A percentile compares a stretch with the other conserved stretches of the same genome.
Conservation (phyloP, 1,140 invertebrate species). For the Eriosoma lanigerum region DNA sequence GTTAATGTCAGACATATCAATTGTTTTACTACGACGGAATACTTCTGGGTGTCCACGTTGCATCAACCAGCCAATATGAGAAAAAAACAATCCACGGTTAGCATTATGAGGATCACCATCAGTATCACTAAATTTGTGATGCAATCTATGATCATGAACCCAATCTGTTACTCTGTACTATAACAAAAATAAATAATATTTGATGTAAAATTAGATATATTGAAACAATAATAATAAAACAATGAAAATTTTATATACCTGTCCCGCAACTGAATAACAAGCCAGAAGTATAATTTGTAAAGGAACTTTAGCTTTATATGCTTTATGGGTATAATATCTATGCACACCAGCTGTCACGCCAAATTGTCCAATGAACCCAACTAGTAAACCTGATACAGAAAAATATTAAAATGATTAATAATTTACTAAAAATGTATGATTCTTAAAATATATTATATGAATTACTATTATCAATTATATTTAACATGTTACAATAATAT, state of each 20-base stretch:
- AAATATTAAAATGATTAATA: conserved; percentile 51
- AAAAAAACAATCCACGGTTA: conserved; percentile 69
- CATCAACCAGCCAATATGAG: conserved; percentile 70
- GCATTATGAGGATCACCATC: conserved; percentile 69
- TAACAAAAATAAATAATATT: conserved; percentile 50
- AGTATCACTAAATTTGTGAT: conserved; percentile 69
- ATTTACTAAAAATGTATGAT: too few species aligned
- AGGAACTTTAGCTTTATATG: conserved; percentile 77
- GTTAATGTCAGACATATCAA: conserved; percentile 72
- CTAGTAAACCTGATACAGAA: conserved; percentile 59
- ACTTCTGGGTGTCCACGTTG: conserved; percentile 67
- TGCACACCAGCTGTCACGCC: conserved; percentile 83
- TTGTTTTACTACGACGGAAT: conserved; percentile 66
- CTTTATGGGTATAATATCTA: conserved; percentile 78
- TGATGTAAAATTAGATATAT: conserved; percentile 6
- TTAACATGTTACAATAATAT: too few species aligned
- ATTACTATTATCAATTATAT: too few species aligned
- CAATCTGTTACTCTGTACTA: conserved; percentile 58
- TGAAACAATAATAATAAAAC: not conserved
- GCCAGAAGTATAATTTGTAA: conserved; percentile 64
- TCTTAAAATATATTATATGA: too few species aligned
- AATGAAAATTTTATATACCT: conserved; percentile 54
- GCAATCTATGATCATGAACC: conserved; percentile 66
- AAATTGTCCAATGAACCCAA: conserved; percentile 63
- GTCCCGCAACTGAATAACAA: conserved; percentile 59